A percentile compares a stretch with the other conserved stretches of the same genome.
Conservation (phyloP, 2,113 vertebrate genomes). For the Protobothrops mucrosquamatus region DNA sequence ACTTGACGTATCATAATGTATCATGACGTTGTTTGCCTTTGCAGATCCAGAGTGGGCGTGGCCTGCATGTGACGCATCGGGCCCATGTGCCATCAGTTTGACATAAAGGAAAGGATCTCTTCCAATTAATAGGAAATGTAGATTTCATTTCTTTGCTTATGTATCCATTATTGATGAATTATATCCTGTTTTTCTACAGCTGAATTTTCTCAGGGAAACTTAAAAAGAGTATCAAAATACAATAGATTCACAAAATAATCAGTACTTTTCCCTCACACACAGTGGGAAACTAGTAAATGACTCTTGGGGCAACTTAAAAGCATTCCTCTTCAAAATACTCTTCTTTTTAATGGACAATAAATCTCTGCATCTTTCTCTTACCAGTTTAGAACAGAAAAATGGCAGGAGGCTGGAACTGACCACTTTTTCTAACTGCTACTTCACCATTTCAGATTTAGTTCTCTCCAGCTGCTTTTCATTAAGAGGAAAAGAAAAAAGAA, state of each 20-base stretch:
- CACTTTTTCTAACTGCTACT: not conserved
- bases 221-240: not conserved
- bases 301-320: not conserved
- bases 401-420: not conserved
- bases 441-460: not conserved
- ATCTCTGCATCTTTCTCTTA: not conserved
- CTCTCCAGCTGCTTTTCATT: not conserved
- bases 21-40: no score
- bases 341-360: not conserved
- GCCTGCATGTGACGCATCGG: no score
- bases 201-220: not conserved
- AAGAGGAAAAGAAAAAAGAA: not conserved
- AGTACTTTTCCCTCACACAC: not conserved
- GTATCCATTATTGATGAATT: not conserved
- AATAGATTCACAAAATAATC: not conserved
- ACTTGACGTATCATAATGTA: no score
- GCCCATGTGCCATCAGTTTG: no score
- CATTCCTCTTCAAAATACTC: not conserved
- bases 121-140: not conserved
- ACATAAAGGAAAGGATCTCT: not conserved
- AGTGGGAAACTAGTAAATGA: not conserved
- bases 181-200: not conserved
- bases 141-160: not conserved
- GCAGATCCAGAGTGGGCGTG: no score
- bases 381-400: not conserved